phyloP scores from a whole-genome alignment of 37 sponge, comb jelly and placozoan genomes.

The Geodia barretti region DNA sequence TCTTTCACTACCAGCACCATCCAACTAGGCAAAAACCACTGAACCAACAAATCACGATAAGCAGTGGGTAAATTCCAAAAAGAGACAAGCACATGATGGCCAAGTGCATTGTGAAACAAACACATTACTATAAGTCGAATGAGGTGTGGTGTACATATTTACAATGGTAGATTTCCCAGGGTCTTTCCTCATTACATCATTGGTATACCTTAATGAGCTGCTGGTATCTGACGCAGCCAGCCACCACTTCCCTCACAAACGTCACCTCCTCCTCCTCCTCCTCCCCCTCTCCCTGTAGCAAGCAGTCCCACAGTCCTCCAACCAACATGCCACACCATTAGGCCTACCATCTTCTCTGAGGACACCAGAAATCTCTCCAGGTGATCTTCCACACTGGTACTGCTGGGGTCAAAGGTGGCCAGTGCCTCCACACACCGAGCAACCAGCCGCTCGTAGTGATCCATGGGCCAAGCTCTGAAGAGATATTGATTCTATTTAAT shows the following conservation, averaged over 20 bases:
- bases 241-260: slow-evolving; percentile 87
- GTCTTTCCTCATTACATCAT: neutral
- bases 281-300: slow-evolving; percentile 5
- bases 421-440: slow-evolving; percentile 41
- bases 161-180: too few relatives aligned
- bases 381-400: slow-evolving; percentile 33
- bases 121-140: too few relatives aligned
- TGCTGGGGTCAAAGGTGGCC: slow-evolving; percentile 38
- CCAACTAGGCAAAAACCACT: too few relatives aligned
- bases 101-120: too few relatives aligned
- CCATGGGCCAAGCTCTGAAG: too few relatives aligned
- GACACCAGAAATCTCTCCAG: slow-evolving; percentile 30
- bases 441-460: slow-evolving; percentile 28
- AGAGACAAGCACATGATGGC: too few relatives aligned
- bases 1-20: too few relatives aligned
- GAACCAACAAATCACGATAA: too few relatives aligned
- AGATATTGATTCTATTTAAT: too few relatives aligned
- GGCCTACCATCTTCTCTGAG: slow-evolving; percentile 26
- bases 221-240: slow-evolving; percentile 76
- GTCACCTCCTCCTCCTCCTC: slow-evolving; percentile 63
- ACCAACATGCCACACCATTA: neutral
- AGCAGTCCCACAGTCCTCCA: slow-evolving; percentile 28
- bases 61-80: too few relatives aligned
- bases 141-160: too few relatives aligned
- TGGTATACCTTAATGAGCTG: slow-evolving; percentile 61